phyloP scores from a whole-genome alignment of 2,113 vertebrate genomes.

The Sorex fumeus region DNA sequence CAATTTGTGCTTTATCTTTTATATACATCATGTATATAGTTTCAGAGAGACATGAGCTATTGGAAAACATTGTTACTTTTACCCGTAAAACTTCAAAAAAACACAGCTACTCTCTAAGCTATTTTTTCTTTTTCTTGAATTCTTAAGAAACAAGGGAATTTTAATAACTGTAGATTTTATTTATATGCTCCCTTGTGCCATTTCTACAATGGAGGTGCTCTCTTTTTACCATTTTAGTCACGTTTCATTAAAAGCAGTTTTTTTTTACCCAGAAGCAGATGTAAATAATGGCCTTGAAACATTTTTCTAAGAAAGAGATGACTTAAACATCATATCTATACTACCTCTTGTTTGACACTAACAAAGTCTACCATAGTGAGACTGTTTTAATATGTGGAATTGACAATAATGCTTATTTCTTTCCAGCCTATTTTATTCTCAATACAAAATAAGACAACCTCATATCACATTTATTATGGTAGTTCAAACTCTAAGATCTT shows the following conservation, averaged over 20 bases:
- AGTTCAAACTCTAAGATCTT: too few species aligned
- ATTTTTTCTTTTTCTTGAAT: not conserved
- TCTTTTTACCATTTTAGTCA: not conserved
- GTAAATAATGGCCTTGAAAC: not conserved
- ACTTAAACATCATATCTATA: not conserved
- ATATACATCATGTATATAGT: conserved; percentile 77
- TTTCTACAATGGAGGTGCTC: not conserved
- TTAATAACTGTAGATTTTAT: not conserved
- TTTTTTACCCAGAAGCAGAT: not conserved
- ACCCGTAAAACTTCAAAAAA: not conserved
- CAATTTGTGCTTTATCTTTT: conserved; percentile 79
- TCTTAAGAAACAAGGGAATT: not conserved
- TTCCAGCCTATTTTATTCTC: too few species aligned
- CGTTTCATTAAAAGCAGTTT: not conserved
- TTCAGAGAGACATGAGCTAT: conserved; percentile 73
- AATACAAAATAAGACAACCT: too few species aligned
- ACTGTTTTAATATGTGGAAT: too few species aligned
- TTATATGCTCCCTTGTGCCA: not conserved
- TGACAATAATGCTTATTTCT: too few species aligned
- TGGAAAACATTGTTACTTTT: conserved; percentile 47
- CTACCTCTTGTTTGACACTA: not conserved
- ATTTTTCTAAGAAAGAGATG: not conserved
- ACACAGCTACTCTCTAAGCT: not conserved
- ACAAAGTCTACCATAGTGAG: not conserved
- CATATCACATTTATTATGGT: too few species aligned